Evolutionary conservation across 2,797 vertebrate species (phyloP), one percentile per base, ranked within the genome.

Genomic region (Phataginus tricuspis): DNA sequence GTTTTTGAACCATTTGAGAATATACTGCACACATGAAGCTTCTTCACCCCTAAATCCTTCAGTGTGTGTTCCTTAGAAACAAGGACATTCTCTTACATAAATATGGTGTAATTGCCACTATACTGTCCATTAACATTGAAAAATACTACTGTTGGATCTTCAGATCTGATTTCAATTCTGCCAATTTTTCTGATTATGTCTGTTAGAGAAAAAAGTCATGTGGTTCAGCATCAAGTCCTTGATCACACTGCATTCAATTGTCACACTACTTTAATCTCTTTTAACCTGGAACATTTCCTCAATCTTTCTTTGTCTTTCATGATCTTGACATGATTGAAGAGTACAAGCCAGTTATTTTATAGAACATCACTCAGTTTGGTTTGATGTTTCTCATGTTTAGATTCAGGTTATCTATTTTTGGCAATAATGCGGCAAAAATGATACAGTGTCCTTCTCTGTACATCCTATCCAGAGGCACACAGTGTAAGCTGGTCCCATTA

Each of bases 41-140:
- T 93, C 29, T 86, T 91, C 86, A 92, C 25, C 27, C 68, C 42
- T 91, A 91, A 61, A 78, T 91, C 91, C 21, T 74, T 96, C 12
- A 69, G 39, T 29, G 25, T 55, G 14, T 95, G 9, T n/a, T 94
- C 78, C 53, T 90, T 86, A 59, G 64, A 95, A 95, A 53, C 57
- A 68, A 94, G 37, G 71, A 79, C n/a, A 71, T 74, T 96, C 37
- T 89, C 18, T 63, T 72, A 82, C 25, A 61, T 27, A 83, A 96
- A 91, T 29, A 66, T 23, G 25, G 19, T 86, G 19, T 45, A 75
- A 93, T 68, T 90, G 23, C 71, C 66, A 87, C 71, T 74, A 16
- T 89, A 68, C 21, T 79, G 16, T 86, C 84, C 85, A 29, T 71
- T 91, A 91, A 94, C 75, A 84, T 69, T 42, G 27, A 72, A 96